Conservation (phyloP, 1,140 invertebrate species). For the Antheraea pernyi region DNA sequence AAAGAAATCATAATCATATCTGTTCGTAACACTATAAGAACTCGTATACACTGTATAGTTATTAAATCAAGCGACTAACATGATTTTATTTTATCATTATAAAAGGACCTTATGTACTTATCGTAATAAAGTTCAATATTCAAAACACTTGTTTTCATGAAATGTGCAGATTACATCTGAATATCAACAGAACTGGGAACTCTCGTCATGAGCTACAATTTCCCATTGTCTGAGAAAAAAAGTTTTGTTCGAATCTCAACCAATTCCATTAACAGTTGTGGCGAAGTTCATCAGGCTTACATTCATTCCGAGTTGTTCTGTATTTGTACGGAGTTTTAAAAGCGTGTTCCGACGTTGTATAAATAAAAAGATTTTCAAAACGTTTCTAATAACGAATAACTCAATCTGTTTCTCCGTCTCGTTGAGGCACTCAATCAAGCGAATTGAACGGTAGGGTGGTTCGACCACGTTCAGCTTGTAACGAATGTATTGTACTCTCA, state of each 20-base stretch:
- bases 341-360: constrained; percentile 21
- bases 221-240: constrained; percentile 33
- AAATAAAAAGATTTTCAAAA: constrained; percentile 29
- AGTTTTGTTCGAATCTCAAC: constrained; percentile 26
- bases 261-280: constrained; percentile 44
- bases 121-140: neutral
- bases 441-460: constrained; percentile 45
- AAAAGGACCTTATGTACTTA: neutral
- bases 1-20: too few relatives aligned
- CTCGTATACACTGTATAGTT: too few relatives aligned
- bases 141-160: neutral
- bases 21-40: too few relatives aligned
- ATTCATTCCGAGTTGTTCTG: constrained; percentile 33
- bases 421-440: constrained; percentile 53
- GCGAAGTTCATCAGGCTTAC: constrained; percentile 38
- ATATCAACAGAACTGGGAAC: constrained; percentile 20
- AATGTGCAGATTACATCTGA: constrained; percentile 14
- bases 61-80: too few relatives aligned
- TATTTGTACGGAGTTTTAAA: constrained; percentile 31
- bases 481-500: constrained; percentile 69
- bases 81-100: too few relatives aligned
- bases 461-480: constrained; percentile 46
- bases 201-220: constrained; percentile 29
- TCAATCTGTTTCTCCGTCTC: constrained; percentile 37
- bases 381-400: constrained; percentile 35